phyloP scores from a whole-genome alignment of 1,140 invertebrate genomes.

The Lanistes nyassanus region DNA sequence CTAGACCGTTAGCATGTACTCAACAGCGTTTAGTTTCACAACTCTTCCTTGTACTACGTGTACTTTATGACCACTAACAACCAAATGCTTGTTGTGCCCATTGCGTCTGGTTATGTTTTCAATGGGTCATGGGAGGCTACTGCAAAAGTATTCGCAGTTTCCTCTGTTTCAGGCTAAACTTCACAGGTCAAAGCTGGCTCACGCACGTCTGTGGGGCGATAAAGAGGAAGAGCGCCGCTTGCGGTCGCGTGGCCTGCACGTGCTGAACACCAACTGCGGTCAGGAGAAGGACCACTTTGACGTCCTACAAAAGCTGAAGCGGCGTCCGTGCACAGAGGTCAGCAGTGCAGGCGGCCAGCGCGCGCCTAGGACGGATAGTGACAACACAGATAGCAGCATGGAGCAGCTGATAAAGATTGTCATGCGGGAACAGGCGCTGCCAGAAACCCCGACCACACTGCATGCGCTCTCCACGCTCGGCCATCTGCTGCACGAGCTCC shows the following conservation, averaged over 20 bases:
- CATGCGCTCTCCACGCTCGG: neutral
- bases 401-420: conserved; percentile 28
- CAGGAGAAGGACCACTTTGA: conserved; percentile 40
- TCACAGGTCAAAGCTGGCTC: conserved; percentile 36
- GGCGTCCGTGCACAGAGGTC: conserved; percentile 19
- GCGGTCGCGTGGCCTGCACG: conserved; percentile 37
- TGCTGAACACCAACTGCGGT: conserved; percentile 40
- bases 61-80: too few relatives aligned
- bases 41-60: too few relatives aligned
- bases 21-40: too few relatives aligned
- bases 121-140: too few relatives aligned
- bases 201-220: conserved; percentile 40
- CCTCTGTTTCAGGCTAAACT: conserved; percentile 30
- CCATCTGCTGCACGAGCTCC: conserved; percentile 8
- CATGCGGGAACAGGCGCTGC: conserved; percentile 13
- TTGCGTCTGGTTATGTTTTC: too few relatives aligned
- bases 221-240: conserved; percentile 39
- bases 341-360: neutral
- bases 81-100: too few relatives aligned
- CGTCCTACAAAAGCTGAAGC: conserved; percentile 38
- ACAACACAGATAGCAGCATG: conserved; percentile 17
- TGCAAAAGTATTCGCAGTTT: too few relatives aligned
- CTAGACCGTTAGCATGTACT: too few relatives aligned
- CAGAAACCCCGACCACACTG: conserved; percentile 25
- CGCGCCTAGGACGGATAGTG: neutral